Base-by-base conservation (phyloP, 2,113 vertebrate species). In the Aplodontia rufa region DNA sequence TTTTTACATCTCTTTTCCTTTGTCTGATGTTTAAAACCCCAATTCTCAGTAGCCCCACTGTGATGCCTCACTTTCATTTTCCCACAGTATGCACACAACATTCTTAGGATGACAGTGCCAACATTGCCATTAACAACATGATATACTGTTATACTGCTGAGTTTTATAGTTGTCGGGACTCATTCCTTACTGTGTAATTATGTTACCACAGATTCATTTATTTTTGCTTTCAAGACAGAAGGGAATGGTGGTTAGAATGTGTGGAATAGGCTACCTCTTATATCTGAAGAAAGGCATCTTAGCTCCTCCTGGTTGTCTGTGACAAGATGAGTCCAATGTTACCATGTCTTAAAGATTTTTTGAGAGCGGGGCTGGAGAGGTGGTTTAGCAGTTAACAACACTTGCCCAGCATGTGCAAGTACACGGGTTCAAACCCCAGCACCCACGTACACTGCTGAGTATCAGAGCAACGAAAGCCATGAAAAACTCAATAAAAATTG, bases 151-250 rank as follows among this genome's bases (percentile, higher is more conserved):
- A 90, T 32, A 60, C 79, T 66, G 37, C 47, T 90, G 92, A 87
- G n/a, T 80, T 94, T 62, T 97, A 87, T 72, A 88, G 26, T 95
- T 83, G 32, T 10, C 12, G 76, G 55, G 58, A 49, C 74, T 58
- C 66, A 47, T 92, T 92, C 7, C 30, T 94, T 76, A 37, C 88
- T 84, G 12, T 91, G 42, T 89, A 49, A 47, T 82, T 94, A 30
- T 94, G 47, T 89, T 84, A 81, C 66, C 42, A 53, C 4, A 71
- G 30, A 49, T 60, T 80, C 3, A 47, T 75, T 84, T 68, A 45
- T 12, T 69, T 92, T 94, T 89, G 8, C 5, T 80, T 86, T 90
- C 64, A 62, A 85, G 35, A 69, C 19, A 75, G 35, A 71, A 37
- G n/a, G 40, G 28, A 91, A 60, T 20, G 51, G 51, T 91, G 75